Base-by-base conservation (phyloP, 2,113 vertebrate species). In the Scophthalmus maximus region DNA sequence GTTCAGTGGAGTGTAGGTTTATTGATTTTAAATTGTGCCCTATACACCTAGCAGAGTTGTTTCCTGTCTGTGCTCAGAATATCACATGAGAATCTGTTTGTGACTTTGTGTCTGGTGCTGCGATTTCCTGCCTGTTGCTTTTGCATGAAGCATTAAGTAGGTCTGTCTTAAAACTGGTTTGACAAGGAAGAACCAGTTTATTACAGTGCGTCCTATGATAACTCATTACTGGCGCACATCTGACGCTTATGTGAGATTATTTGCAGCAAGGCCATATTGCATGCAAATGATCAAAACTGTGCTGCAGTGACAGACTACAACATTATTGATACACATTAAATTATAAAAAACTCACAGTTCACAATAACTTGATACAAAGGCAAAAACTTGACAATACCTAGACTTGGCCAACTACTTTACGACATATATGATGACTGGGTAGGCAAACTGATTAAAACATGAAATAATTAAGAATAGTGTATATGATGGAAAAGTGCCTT, bases 41-140 rank as follows among this genome's bases (percentile, higher is more conserved):
- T 47, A 0, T 6, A 18, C 3, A 1, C 1, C 6, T 2, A 15
- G 17, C 14, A 12, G n/a, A 26, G 0, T 14, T 4, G n/a, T 70
- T 79, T 83, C 66, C 70, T 75, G 55, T 60, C 50, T 57, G 15
- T 30, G 42, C 42, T 30, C 3, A 27, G 23, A 42, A 15, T 51
- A 1, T 56, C 11, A 20, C 38, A 2, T 50, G 49, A 22, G 6
- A 68, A 1, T 44, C 2, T n/a, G 7, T 3, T 5, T 0, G 2
- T 3, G 22, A 11, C 6, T 27, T 47, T 0, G 3, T 49, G 27
- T 25, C 15, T 25, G 18, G n/a, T 17, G 22, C n/a, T 0, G 0
- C 0, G 6, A 29, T 38, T 55, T 78, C 47, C 65, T 60, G 40
- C 3, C 7, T 30, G 20, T 7, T 42, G 1, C 0, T 23, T 51